Base-by-base conservation (phyloP, 2,888 invertebrate genomes). In the Isoperla grammatica region DNA sequence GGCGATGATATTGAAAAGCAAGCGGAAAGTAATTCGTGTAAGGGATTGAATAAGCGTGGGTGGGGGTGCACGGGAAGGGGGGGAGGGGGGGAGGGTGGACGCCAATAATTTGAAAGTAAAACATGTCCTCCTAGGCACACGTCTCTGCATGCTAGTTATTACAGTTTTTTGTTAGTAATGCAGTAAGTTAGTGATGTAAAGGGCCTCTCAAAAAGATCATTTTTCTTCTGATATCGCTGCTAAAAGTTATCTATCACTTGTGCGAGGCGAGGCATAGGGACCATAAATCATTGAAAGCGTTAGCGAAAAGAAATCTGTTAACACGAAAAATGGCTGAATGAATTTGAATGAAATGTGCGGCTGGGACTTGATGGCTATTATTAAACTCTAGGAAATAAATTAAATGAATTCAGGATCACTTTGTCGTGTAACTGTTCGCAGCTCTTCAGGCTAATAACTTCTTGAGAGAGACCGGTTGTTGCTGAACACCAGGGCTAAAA, bases 171-270 rank as follows among this genome's bases (percentile, higher is more conserved):
- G 15, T 50, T 23, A 9, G 23, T 23, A 35, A 50, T 50, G 15
- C 17, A 29, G 29, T 29, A 50, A 23, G 23, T 23, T 50, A 50
- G 49, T 50, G 49, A 46, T 35, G 49, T 23, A 50, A 50, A 50
- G 49, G 49, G 49, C 35, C 49, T 35, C 35, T 50, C 49, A n/a
- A 50, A 50, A 50, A 50, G 23, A 50, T 50, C 49, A 50, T 50
- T 50, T 50, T 22, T 50, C 49, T 50, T 50, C 49, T 23, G 49
- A 50, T 50, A 29, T 50, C 49, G 35, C 29, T 50, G 35, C 49
- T 50, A 50, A 29, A 29, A 23, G 49, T 50, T 13, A 50, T 50
- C 49, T 50, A 35, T 50, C 49, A 50, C 15, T 3, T 29, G 15
- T 20, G 46, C 20, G 46, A 46, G 46, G 20, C 17, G 46, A 46